Base-by-base conservation (phyloP, 1,140 invertebrate genomes). In the Micrasema minimum region DNA sequence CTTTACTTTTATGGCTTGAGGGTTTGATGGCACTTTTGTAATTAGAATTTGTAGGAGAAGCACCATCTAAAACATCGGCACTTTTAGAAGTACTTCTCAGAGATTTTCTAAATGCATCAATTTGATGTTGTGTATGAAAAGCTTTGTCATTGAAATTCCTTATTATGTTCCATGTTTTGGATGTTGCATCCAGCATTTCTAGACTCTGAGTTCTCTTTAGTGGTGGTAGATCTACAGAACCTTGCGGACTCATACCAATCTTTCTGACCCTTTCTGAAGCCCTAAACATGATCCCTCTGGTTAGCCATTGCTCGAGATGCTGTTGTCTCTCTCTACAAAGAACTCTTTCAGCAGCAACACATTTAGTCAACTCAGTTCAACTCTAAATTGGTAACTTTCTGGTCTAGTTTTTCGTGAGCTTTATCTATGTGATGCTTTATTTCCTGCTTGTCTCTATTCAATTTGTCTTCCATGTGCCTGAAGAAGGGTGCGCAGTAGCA, bases 401-500 rank as follows among this genome's bases (percentile, higher is more conserved):
- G 87, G 51, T 94, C 91, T 31, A 97, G 80, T 66, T 89, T 87
- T 66, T 93, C 89, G 76, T 95, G 92, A 2, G 92, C 92, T 71
- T 89, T 87, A 77, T 93, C 90, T 9, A 96, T 92, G 72, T 94
- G 91, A 14, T 92, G 89, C 77, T 95, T 93, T 2, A 97, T 77
- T 76, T 96, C 93, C 66, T 93, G 90, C 69, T 94, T 93, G 76
- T 96, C 93, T 72, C 89, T 88, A 76, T 94, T 94, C 11, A 97
- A 78, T 71, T 92, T 91, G 51, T 93, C 90, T 80, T 97, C 95
- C 79, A 97, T 90, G 69, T 95, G 92, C 70, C 92, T 88, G 78
- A 97, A 92, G 77, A 96, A 91, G 16, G 85, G 85, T 10, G 87
- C 87, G 79, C 92, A 93, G 77, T 92, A 92, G 79, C 92, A 94